These are phyloP conservation scores for Oryctolagus cuniculus DNA, from an alignment of 2,113 vertebrate genomes.

Conservation along the genomic window DNA sequence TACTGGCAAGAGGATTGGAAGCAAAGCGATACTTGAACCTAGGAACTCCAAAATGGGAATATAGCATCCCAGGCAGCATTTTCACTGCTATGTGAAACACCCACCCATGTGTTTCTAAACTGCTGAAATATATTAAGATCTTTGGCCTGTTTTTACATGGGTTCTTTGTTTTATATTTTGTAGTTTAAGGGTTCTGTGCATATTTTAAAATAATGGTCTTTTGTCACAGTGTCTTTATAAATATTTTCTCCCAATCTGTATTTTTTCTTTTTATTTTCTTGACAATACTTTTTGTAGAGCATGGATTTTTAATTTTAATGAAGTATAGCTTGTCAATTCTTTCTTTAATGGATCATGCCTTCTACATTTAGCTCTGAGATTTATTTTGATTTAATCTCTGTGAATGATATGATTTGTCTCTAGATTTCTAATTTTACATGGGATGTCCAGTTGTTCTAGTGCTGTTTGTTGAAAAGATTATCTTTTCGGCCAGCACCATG, in stretches of 20 bases:
- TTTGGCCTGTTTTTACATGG: not conserved
- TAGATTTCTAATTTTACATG: not conserved
- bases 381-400: not conserved
- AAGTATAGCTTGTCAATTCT: not conserved
- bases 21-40: no score
- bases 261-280: slow-evolving; percentile 2
- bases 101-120: no score
- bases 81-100: no score
- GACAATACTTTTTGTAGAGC: not conserved
- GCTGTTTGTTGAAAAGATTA: not conserved
- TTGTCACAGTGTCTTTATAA: not conserved
- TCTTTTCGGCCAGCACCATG: no score
- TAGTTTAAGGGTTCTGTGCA: not conserved
- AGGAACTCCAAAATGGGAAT: no score
- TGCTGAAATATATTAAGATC: not conserved
- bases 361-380: not conserved
- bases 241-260: not conserved
- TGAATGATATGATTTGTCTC: not conserved
- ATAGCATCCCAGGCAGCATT: no score
- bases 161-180: not conserved
- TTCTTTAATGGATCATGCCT: not conserved
- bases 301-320: not conserved
- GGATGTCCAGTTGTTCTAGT: not conserved
- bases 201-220: not conserved
- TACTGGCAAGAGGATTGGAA: no score